Evolutionary conservation across 1,140 invertebrate species (phyloP).

Genomic region (Drosophila seguyi): DNA sequence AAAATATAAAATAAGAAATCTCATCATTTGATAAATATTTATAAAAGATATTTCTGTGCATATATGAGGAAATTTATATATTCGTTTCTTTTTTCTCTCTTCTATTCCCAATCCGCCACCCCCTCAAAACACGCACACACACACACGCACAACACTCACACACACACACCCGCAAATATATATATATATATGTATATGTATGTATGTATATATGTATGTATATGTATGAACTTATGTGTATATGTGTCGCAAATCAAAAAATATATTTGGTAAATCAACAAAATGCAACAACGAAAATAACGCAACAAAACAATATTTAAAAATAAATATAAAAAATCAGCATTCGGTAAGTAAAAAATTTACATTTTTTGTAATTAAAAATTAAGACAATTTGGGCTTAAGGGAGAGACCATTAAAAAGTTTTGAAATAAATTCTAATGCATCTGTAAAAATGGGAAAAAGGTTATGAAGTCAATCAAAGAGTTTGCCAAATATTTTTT

Average conservation of each 20-base stretch:
- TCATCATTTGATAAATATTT: conserved; percentile 68
- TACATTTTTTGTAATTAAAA: not conserved
- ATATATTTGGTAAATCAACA: conserved; percentile 14
- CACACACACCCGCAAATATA: conserved; percentile 39
- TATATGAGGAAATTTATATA: conserved; percentile 57
- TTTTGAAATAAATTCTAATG: not conserved
- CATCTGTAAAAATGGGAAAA: not conserved
- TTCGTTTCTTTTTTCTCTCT: conserved; percentile 74
- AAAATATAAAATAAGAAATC: conserved; percentile 27
- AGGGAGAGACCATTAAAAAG: not conserved
- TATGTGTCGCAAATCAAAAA: conserved; percentile 45
- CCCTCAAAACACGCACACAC: conserved; percentile 22
- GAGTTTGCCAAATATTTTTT: not conserved
- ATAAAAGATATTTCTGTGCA: conserved; percentile 55
- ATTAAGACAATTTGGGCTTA: not conserved
- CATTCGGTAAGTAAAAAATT: conserved; percentile 45
- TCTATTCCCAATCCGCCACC: conserved; percentile 55
- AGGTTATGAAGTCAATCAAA: not conserved
- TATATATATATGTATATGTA: conserved; percentile 52
- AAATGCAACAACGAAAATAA: conserved; percentile 15
- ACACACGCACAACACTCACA: conserved; percentile 31
- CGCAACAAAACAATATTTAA: not conserved
- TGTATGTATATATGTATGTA: conserved; percentile 53
- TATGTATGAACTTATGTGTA: conserved; percentile 59
- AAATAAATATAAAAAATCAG: conserved; percentile 35